Percentiles rank a stretch among this genome's conserved stretches.
Evolutionary conservation across 2,113 vertebrate species (phyloP).

Genomic region (Chrysochloris asiatica): DNA sequence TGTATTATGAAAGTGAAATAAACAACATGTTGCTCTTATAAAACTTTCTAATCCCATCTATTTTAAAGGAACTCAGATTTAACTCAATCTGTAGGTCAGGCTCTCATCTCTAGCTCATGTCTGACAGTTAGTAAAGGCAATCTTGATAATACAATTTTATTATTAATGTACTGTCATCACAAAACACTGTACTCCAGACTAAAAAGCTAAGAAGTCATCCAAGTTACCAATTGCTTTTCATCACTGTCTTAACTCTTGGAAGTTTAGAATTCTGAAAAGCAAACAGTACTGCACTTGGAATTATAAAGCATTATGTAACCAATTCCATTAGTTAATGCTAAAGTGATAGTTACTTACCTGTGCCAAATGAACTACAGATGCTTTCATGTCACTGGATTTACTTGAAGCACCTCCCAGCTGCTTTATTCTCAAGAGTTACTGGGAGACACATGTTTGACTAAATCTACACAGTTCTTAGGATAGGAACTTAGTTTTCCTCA

Average conservation of each 20-base stretch:
- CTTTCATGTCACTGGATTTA: not conserved
- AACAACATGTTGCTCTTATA: not conserved
- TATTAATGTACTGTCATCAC: not conserved
- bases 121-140: not conserved
- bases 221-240: conserved; percentile 7
- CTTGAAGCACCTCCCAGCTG: not conserved
- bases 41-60: not conserved
- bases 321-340: not conserved
- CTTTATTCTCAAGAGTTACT: not conserved
- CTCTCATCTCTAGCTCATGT: not conserved
- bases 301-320: not conserved
- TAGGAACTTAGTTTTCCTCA: not conserved
- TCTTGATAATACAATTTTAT: not conserved
- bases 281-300: not conserved
- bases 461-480: not conserved
- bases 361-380: not conserved
- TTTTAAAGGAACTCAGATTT: not conserved
- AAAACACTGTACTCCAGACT: not conserved
- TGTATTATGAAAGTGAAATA: conserved; percentile 1
- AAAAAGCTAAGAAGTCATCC: not conserved
- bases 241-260: conserved; percentile 14
- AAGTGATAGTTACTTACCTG: not conserved
- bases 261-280: conserved; percentile 33
- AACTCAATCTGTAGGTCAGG: not conserved
- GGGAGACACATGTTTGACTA: not conserved